Evolutionary conservation across 2,888 invertebrate species (phyloP).

Genomic region (Doris montereyensis): DNA sequence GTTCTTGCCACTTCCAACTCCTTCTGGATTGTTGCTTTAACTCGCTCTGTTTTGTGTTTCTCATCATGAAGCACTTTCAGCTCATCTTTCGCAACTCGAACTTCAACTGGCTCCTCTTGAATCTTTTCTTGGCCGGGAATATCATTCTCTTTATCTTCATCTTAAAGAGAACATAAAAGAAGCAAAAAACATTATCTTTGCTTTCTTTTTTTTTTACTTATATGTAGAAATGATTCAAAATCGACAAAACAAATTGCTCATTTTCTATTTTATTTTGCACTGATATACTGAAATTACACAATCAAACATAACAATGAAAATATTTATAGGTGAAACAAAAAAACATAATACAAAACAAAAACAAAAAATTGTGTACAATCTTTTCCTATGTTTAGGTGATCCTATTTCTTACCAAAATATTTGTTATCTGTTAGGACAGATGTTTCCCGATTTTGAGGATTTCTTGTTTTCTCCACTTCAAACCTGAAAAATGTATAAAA

Average conservation of each 20-base stretch:
- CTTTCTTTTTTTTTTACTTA: background rate
- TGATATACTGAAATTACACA: too few species aligned
- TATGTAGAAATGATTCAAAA: background rate
- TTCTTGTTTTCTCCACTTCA: constrained; percentile 57
- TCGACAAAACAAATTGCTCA: too few species aligned
- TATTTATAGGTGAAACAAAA: too few species aligned
- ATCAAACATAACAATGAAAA: too few species aligned
- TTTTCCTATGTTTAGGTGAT: too few species aligned
- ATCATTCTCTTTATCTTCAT: constrained; percentile 45
- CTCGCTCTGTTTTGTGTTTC: constrained; percentile 84
- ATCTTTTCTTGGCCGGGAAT: constrained; percentile 51
- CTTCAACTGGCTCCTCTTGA: constrained; percentile 63
- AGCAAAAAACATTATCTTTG: too few species aligned
- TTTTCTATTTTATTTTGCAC: too few species aligned
- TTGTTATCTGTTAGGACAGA: constrained; percentile 42
- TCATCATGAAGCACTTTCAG: constrained; percentile 85
- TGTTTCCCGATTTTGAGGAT: constrained; percentile 36
- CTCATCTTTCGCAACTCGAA: constrained; percentile 64
- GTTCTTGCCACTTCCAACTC: constrained; percentile 86
- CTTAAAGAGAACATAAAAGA: constrained; percentile 35
- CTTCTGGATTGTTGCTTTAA: constrained; percentile 84
- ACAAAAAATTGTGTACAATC: too few species aligned
- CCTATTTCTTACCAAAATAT: constrained; percentile 42
- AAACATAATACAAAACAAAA: too few species aligned
- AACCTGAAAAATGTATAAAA: too few species aligned